These are phyloP conservation scores for Sinocyclocheilus maitianheensis DNA, from an alignment of 2,113 vertebrate genomes.

Conservation along the genomic window DNA sequence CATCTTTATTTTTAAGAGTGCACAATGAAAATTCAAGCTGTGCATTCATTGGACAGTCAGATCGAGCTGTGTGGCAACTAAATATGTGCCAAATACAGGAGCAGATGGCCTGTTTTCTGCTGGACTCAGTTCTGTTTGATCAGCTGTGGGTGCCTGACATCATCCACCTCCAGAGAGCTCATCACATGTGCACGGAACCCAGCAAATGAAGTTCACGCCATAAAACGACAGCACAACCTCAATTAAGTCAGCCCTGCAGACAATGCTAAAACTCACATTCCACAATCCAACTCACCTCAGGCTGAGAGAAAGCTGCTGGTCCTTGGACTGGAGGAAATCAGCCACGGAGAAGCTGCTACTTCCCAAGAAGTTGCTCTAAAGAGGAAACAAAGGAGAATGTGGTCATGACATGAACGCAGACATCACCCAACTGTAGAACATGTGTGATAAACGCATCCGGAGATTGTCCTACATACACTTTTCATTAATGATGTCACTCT, in stretches of 20 bases:
- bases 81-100: slow-evolving; percentile 23
- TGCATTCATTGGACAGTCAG: background rate
- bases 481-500: background rate
- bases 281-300: slow-evolving; percentile 81
- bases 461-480: background rate
- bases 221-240: background rate
- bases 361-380: slow-evolving; percentile 90
- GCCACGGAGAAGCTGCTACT: slow-evolving; percentile 87
- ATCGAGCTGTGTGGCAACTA: background rate
- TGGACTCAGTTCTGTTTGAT: slow-evolving; percentile 24
- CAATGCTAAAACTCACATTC: background rate
- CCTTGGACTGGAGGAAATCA: slow-evolving; percentile 89
- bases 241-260: background rate
- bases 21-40: background rate
- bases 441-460: background rate
- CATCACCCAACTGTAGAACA: background rate
- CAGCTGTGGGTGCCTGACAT: slow-evolving; percentile 10
- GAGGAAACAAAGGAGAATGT: slow-evolving; percentile 59
- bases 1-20: too few species aligned
- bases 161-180: slow-evolving; percentile 4
- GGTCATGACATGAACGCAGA: background rate
- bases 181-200: slow-evolving; percentile 9
- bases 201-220: background rate
- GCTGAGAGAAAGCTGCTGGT: slow-evolving; percentile 85
- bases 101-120: slow-evolving; percentile 9